A percentile compares a stretch with the other conserved stretches of the same genome.
Conservation (phyloP, 2,113 vertebrate species). For the Cynoglossus semilaevis region DNA sequence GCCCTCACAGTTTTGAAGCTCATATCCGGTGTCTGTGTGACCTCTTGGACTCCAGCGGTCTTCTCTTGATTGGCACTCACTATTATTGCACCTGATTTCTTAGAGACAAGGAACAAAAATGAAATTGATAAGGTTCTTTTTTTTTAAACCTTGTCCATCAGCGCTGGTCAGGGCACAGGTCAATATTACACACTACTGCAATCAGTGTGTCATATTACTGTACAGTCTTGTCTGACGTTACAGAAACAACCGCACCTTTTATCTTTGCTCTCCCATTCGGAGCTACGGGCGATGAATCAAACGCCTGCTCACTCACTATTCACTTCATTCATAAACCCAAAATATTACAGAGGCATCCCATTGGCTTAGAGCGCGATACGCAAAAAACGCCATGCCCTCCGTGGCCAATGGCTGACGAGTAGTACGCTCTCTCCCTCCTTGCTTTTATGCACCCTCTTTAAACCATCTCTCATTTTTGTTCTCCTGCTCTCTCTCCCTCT, state of each 20-base stretch:
- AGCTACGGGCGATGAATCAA: slow-evolving; percentile 58
- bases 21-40: no score
- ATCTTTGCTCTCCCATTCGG: slow-evolving; percentile 7
- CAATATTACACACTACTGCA: no score
- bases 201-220: no score
- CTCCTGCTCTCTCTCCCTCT: slow-evolving; percentile 19
- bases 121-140: no score
- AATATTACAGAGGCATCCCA: slow-evolving; percentile 47
- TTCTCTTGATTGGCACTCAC: no score
- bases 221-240: no score
- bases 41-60: no score
- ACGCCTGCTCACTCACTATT: slow-evolving; percentile 54
- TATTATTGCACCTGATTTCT: no score
- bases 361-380: slow-evolving; percentile 50
- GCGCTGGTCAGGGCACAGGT: no score
- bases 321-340: slow-evolving; percentile 73
- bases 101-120: no score
- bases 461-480: slow-evolving; percentile 58
- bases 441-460: slow-evolving; percentile 46
- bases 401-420: slow-evolving; percentile 59
- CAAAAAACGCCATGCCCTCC: slow-evolving; percentile 50
- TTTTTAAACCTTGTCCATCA: no score
- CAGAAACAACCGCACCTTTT: slow-evolving; percentile 9
- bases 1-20: no score
- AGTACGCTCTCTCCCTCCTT: slow-evolving; percentile 41